Percentiles rank a stretch among this genome's conserved stretches.
Conservation (phyloP, 2,888 invertebrate genomes). For the Sceliomorpha sp. region DNA sequence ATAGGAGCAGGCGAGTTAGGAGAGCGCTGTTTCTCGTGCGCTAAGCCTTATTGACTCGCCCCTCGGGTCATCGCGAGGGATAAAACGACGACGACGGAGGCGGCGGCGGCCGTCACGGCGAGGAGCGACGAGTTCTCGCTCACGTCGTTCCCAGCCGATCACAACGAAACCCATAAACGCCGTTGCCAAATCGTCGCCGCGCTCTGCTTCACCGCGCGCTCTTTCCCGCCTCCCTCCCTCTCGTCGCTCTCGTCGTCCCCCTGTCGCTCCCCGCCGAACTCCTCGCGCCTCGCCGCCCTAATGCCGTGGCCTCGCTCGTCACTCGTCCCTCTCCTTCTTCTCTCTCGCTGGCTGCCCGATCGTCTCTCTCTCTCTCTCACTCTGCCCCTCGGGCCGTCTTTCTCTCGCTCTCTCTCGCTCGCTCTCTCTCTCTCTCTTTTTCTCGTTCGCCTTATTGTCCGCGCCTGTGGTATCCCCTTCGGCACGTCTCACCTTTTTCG, state of each 20-base stretch:
- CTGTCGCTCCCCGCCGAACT: no score
- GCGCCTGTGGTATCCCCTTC: slow-evolving; percentile 66
- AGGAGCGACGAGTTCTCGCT: slow-evolving; percentile 29
- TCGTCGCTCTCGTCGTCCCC: no score
- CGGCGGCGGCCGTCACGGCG: slow-evolving; percentile 34
- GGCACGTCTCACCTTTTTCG: slow-evolving; percentile 74
- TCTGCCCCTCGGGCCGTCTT: slow-evolving; percentile 13
- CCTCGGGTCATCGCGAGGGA: slow-evolving; percentile 62
- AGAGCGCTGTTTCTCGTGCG: slow-evolving; percentile 49
- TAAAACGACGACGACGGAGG: slow-evolving; percentile 36
- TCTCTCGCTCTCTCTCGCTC: slow-evolving; percentile 3
- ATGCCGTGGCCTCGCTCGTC: slow-evolving; percentile 69
- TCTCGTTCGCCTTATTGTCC: slow-evolving; percentile 67
- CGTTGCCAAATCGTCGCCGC: slow-evolving; percentile 70
- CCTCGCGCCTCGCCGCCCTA: slow-evolving; percentile 58
- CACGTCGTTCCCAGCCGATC: slow-evolving; percentile 57
- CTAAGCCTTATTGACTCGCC: slow-evolving; percentile 63
- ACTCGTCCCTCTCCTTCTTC: slow-evolving; percentile 48
- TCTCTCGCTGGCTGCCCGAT: slow-evolving; percentile 14
- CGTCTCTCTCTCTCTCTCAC: slow-evolving; percentile 42
- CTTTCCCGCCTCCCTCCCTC: slow-evolving; percentile 44
- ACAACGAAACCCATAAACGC: slow-evolving; percentile 70
- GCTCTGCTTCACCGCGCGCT: slow-evolving; percentile 53
- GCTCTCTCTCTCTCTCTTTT: slow-evolving; percentile 63
- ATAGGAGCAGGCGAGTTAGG: slow-evolving; percentile 17